Conservation (phyloP, 2,797 vertebrate genomes). For the Microctenopoma steveboyesi region DNA sequence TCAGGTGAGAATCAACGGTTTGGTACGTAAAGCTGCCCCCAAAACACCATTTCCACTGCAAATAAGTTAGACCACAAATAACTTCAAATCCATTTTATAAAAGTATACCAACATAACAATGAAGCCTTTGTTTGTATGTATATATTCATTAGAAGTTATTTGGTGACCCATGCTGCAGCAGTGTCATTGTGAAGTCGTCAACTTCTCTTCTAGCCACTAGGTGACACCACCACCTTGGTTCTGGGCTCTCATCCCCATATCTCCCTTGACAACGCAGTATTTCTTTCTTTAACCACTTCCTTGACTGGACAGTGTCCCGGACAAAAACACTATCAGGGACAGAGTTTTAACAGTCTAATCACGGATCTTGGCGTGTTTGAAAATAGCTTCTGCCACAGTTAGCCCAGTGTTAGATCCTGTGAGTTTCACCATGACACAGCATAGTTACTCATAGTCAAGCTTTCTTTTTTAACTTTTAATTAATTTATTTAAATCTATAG, state of each 20-base stretch:
- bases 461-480: constrained; percentile 5
- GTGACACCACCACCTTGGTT: constrained; percentile 74
- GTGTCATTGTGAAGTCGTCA: constrained; percentile 31
- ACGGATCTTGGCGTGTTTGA: not conserved
- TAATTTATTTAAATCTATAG: not conserved
- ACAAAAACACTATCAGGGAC: not conserved
- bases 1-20: constrained; percentile 21
- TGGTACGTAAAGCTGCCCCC: constrained; percentile 30
- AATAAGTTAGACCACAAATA: constrained; percentile 60
- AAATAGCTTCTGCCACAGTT: constrained; percentile 22
- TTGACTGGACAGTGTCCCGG: constrained; percentile 6
- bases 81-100: constrained; percentile 2
- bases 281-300: constrained; percentile 11
- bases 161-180: not conserved
- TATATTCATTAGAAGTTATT: constrained; percentile 2
- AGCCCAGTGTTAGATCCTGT: constrained; percentile 1
- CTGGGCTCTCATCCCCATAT: constrained; percentile 17
- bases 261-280: constrained; percentile 10
- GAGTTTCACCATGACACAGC: constrained; percentile 10
- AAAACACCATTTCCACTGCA: constrained; percentile 25
- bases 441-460: constrained; percentile 2
- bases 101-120: constrained; percentile 8
- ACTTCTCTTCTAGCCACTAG: constrained; percentile 75
- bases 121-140: no score
- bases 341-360: constrained; percentile 1